These are phyloP conservation scores for Tauraco hartlaubi DNA, from an alignment of 2,797 vertebrate genomes.

Conservation along the genomic window DNA sequence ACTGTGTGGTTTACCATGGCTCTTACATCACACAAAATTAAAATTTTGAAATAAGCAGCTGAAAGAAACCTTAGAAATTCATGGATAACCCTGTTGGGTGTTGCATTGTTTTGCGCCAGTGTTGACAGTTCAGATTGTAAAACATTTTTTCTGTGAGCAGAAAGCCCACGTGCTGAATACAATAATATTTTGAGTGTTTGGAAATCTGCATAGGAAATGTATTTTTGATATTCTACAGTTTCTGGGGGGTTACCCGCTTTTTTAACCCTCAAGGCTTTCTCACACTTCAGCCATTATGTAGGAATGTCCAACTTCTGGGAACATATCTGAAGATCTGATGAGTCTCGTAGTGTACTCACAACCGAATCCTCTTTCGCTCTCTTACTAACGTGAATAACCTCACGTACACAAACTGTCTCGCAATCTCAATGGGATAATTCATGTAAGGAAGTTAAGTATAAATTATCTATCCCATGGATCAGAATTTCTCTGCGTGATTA, in stretches of 20 bases:
- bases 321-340: not conserved
- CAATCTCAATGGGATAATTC: not conserved
- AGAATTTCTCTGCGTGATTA: not conserved
- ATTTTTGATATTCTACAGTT: not conserved
- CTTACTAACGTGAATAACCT: not conserved
- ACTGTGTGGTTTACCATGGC: not conserved
- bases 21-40: constrained; percentile 1
- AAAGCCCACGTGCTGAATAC: not conserved
- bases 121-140: constrained; percentile 14
- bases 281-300: not conserved
- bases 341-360: not conserved
- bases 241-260: fast-evolving
- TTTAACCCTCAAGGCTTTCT: not conserved
- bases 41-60: constrained; percentile 22
- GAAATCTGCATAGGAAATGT: not conserved
- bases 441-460: not conserved
- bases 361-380: not conserved
- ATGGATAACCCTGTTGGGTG: not conserved
- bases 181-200: not conserved
- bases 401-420: not conserved
- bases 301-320: not conserved
- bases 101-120: not conserved
- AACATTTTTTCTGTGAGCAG: not conserved
- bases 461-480: not conserved
- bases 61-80: constrained; percentile 15